These are phyloP conservation scores for Spicauda simplicius DNA, from an alignment of 2,888 invertebrate genomes.

Conservation along the genomic window DNA sequence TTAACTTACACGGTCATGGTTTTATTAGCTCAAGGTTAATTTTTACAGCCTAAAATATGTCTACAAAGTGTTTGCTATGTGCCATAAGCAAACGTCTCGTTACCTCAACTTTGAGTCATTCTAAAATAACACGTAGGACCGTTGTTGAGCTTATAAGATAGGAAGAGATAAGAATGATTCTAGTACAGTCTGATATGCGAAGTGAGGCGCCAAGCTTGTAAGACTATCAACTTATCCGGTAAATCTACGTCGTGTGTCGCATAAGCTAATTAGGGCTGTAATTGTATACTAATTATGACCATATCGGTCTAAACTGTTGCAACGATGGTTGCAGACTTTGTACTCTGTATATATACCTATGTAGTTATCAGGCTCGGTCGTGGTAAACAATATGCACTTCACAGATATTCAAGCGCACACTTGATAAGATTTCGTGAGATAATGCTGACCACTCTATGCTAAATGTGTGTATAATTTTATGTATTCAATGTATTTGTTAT, in stretches of 20 bases:
- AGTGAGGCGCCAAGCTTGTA: conserved; percentile 27
- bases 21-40: conserved; percentile 25
- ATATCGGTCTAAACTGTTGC: conserved; percentile 20
- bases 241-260: conserved; percentile 10
- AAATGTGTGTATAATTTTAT: not conserved
- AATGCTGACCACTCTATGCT: conserved; percentile 21
- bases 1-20: conserved; percentile 7
- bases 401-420: conserved; percentile 15
- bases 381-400: conserved; percentile 27
- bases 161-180: conserved; percentile 18
- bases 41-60: conserved; percentile 24
- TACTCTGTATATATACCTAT: not conserved
- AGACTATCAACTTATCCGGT: conserved; percentile 13
- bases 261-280: conserved; percentile 27
- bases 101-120: conserved; percentile 30
- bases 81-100: conserved; percentile 24
- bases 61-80: conserved; percentile 3
- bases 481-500: no score
- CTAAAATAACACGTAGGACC: conserved; percentile 15
- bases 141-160: conserved; percentile 22
- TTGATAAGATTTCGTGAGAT: conserved; percentile 31
- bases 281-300: conserved; percentile 34
- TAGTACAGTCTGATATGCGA: conserved; percentile 16
- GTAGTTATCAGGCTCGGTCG: conserved; percentile 12
- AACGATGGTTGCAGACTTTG: conserved; percentile 4